These are phyloP conservation scores for Danaus chrysippus DNA, from an alignment of 2,888 invertebrate species.

Conservation along the genomic window DNA sequence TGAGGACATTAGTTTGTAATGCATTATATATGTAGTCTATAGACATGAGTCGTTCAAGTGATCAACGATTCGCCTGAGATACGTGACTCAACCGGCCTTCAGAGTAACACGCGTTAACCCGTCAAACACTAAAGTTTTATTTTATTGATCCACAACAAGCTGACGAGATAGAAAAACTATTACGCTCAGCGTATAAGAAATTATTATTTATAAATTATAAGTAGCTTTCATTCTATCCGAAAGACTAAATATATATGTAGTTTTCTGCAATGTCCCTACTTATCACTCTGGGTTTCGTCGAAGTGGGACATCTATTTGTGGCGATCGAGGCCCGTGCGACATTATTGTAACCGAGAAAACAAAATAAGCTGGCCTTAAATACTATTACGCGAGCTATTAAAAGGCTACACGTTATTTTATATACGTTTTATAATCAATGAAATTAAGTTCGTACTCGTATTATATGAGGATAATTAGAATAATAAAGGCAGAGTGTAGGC, in stretches of 20 bases:
- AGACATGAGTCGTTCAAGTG: background rate
- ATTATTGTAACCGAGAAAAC: constrained; percentile 62
- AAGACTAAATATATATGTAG: constrained; percentile 49
- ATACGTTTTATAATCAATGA: too few relatives aligned
- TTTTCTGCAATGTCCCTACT: constrained; percentile 68
- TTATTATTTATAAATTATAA: constrained; percentile 1
- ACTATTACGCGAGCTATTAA: background rate
- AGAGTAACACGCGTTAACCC: constrained; percentile 47
- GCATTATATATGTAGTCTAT: too few relatives aligned
- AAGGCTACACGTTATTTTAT: too few relatives aligned
- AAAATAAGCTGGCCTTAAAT: constrained; percentile 37
- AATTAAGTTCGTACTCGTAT: background rate
- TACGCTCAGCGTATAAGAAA: background rate
- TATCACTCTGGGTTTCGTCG: constrained; percentile 67
- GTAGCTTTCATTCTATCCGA: constrained; percentile 4
- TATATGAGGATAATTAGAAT: background rate
- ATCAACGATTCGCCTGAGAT: constrained; percentile 24
- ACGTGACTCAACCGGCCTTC: constrained; percentile 74
- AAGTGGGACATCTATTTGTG: constrained; percentile 77
- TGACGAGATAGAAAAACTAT: constrained; percentile 33
- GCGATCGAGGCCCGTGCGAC: constrained; percentile 74
- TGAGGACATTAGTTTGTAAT: too few relatives aligned
- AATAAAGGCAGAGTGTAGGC: constrained; percentile 53
- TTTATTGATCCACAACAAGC: constrained; percentile 57
- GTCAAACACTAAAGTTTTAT: constrained; percentile 64